phyloP scores from a whole-genome alignment of 1,140 invertebrate genomes.

The Drosophila repletoides region DNA sequence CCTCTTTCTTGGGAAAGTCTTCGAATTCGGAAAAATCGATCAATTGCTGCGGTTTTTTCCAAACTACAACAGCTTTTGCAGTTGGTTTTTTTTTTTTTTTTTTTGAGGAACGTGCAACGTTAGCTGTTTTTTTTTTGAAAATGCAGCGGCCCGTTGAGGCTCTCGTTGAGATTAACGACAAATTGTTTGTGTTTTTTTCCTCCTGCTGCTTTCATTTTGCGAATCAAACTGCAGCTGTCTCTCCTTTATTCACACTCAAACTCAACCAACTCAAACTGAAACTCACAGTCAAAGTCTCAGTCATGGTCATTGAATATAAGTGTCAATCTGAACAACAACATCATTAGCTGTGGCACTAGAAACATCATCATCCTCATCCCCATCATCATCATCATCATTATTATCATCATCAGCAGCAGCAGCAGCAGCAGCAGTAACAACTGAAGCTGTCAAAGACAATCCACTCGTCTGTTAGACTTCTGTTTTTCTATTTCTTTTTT shows the following conservation, averaged over 20 bases:
- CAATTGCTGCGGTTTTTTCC: constrained; percentile 28
- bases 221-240: constrained; percentile 16
- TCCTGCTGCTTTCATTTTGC: constrained; percentile 41
- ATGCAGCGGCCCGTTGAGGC: constrained; percentile 30
- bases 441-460: constrained; percentile 41
- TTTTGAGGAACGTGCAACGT: constrained; percentile 42
- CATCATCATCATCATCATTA: constrained; percentile 4
- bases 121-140: constrained; percentile 17
- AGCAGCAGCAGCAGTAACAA: not conserved
- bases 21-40: constrained; percentile 57
- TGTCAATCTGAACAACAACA: constrained; percentile 66
- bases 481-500: constrained; percentile 9
- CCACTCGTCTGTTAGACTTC: constrained; percentile 44
- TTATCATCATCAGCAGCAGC: not conserved
- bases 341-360: constrained; percentile 31
- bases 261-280: constrained; percentile 23
- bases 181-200: constrained; percentile 65
- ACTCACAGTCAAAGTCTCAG: constrained; percentile 47
- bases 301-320: constrained; percentile 77
- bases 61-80: constrained; percentile 39
- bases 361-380: constrained; percentile 39
- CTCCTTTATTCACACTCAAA: constrained; percentile 16
- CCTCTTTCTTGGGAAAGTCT: constrained; percentile 64
- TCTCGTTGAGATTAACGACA: constrained; percentile 54
- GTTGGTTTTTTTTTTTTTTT: too few relatives aligned